A percentile compares a stretch with the other conserved stretches of the same genome.
Conservation (phyloP, 2,113 vertebrate species). For the Oriolus oriolus region DNA sequence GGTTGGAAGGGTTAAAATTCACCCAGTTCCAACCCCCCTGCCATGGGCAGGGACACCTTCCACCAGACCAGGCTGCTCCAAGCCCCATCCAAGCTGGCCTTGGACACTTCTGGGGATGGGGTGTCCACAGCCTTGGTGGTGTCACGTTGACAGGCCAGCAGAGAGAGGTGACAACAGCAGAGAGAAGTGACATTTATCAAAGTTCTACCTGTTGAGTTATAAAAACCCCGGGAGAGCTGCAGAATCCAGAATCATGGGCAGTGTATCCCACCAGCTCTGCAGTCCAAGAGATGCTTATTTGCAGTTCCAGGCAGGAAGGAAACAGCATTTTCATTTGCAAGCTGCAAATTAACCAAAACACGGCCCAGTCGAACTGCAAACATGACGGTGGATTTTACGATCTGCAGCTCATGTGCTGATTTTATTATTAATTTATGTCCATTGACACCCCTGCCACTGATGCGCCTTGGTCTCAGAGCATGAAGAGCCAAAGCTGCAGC, state of each 20-base stretch:
- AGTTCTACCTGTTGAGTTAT: not conserved
- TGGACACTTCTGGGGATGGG: not conserved
- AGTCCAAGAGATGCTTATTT: not conserved
- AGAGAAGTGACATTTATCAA: not conserved
- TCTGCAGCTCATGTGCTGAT: not conserved
- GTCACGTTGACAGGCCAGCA: accelerated
- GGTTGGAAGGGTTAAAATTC: not conserved
- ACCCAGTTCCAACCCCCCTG: not conserved
- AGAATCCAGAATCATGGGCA: not conserved
- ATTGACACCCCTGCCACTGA: not conserved
- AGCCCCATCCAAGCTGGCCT: not conserved
- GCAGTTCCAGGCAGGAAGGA: not conserved
- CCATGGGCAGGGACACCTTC: not conserved
- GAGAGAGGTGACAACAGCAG: not conserved
- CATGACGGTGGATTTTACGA: accelerated
- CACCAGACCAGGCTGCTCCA: not conserved
- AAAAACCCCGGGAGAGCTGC: not conserved
- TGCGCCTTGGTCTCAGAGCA: not conserved
- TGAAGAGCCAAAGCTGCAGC: not conserved
- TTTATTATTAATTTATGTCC: not conserved
- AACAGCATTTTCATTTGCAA: not conserved
- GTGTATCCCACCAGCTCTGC: not conserved
- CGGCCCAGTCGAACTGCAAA: accelerated
- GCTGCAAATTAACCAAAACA: not conserved
- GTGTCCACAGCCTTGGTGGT: not conserved